Evolutionary conservation across 2,888 invertebrate species (phyloP).

Genomic region (Ceratothoa steindachneri): DNA sequence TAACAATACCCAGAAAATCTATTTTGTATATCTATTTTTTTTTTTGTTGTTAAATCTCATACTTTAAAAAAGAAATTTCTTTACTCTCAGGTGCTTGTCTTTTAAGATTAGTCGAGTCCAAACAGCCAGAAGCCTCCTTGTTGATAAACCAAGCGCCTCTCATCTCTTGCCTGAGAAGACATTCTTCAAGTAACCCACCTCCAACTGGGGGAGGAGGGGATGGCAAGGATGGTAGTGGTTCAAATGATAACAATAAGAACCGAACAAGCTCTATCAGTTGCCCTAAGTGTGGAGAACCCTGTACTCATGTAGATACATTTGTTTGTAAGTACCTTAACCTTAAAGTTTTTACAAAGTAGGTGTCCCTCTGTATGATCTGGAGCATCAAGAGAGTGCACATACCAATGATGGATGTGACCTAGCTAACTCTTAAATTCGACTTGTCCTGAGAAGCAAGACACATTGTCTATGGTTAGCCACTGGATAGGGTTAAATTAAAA

Average conservation of each 20-base stretch:
- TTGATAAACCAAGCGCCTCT: not conserved
- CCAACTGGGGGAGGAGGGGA: slow-evolving; percentile 23
- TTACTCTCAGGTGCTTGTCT: not conserved
- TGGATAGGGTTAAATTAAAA: too few species aligned
- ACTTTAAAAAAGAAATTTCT: too few species aligned
- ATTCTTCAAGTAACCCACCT: slow-evolving; percentile 37
- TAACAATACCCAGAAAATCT: too few species aligned
- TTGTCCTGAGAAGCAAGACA: too few species aligned
- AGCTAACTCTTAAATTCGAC: too few species aligned
- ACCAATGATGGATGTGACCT: too few species aligned
- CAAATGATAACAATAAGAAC: slow-evolving; percentile 29
- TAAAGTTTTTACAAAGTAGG: slow-evolving; percentile 20
- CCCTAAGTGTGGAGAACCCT: slow-evolving; percentile 95
- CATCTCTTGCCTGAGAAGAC: not conserved
- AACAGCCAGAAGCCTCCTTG: not conserved
- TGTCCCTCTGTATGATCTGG: too few species aligned
- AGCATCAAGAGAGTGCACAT: too few species aligned
- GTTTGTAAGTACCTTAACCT: slow-evolving; percentile 64
- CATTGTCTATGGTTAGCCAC: too few species aligned
- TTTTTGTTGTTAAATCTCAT: too few species aligned
- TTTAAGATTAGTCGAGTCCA: not conserved
- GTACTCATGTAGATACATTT: slow-evolving; percentile 93
- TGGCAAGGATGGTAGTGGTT: slow-evolving; percentile 25
- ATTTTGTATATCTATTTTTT: too few species aligned
- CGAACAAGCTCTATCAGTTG: slow-evolving; percentile 66